These are phyloP conservation scores for Mystacides longicornis DNA, from an alignment of 2,888 invertebrate species.

Conservation along the genomic window DNA sequence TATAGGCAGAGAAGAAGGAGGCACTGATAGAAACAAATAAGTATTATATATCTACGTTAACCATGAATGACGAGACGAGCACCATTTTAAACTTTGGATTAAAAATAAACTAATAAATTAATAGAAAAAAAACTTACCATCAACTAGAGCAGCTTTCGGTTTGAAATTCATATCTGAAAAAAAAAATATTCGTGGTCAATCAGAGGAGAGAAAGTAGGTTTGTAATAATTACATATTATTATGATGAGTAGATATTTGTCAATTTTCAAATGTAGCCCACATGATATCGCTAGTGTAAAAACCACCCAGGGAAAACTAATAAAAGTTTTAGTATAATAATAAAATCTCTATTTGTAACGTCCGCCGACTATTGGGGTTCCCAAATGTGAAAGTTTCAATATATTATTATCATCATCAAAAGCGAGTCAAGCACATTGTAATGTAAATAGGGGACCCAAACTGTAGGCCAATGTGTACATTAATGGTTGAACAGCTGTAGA, in stretches of 20 bases:
- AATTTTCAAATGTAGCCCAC: background rate
- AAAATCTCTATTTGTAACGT: constrained; percentile 1
- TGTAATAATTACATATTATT: background rate
- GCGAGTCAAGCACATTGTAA: background rate
- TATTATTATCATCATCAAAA: too few relatives aligned
- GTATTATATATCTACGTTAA: too few relatives aligned
- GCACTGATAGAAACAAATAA: too few relatives aligned
- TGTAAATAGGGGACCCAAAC: constrained; percentile 1
- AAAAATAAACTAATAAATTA: too few relatives aligned
- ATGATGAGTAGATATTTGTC: background rate
- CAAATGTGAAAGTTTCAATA: background rate
- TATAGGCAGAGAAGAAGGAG: too few relatives aligned
- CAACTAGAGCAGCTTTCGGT: constrained; percentile 32
- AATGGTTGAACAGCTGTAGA: too few relatives aligned
- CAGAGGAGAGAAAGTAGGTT: constrained; percentile 35
- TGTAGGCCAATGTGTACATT: too few relatives aligned
- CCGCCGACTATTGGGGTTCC: background rate
- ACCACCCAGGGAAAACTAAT: background rate
- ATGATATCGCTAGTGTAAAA: background rate
- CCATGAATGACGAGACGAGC: too few relatives aligned
- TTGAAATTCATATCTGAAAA: constrained; percentile 37
- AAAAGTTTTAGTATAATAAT: background rate
- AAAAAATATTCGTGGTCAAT: constrained; percentile 21
- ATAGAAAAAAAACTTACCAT: too few relatives aligned
- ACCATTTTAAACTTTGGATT: too few relatives aligned